Evolutionary conservation across 2,888 invertebrate genomes (phyloP), one percentile per base, ranked within the genome.

Genomic region (Drosophila suboccidentalis): DNA sequence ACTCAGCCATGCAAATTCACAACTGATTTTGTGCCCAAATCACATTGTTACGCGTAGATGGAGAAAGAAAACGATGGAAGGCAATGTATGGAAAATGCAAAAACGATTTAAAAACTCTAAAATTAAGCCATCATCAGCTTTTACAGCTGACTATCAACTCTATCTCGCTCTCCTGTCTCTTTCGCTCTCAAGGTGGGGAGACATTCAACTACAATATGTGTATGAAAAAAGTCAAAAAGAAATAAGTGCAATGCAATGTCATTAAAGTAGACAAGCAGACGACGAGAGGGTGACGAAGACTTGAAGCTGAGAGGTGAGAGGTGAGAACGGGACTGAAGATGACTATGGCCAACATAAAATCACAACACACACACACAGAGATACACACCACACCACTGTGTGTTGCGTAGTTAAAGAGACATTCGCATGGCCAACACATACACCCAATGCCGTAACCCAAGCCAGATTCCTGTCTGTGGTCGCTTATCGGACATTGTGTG

Each of bases 111-210:
- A 89, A 85, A 86, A 82, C 90, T 88, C 83, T 88, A 82, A 85
- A 89, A 85, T 85, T 89, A 85, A 85, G 90, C 90, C 66, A 85
- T 85, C 88, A 86, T 89, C 88, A 89, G 90, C 73, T 85, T 89
- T 89, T 78, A 88, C 88, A 75, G 76, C 85, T 51, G 75, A 72
- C 87, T 68, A 87, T 82, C 85, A 82, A 67, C 53, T 36, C 3
- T 22, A 15, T 26, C 4, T 19, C n/a, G n/a, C 19, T 15, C 1
- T 63, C 4, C 4, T 34, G 39, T 17, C 15, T 43, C n/a, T 38
- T 17, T 38, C 36, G n/a, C 11, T 8, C 17, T 39, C 49, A 60
- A 81, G 84, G 84, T 83, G 79, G 55, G 47, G 54, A 50, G 26
- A 61, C 53, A 47, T 41, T 38, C 76, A 41, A 63, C 68, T 72